A percentile compares a stretch with the other conserved stretches of the same genome.
These are phyloP conservation scores for Hydrotaea cyrtoneurina DNA, from an alignment of 2,888 invertebrate species.

Conservation along the genomic window DNA sequence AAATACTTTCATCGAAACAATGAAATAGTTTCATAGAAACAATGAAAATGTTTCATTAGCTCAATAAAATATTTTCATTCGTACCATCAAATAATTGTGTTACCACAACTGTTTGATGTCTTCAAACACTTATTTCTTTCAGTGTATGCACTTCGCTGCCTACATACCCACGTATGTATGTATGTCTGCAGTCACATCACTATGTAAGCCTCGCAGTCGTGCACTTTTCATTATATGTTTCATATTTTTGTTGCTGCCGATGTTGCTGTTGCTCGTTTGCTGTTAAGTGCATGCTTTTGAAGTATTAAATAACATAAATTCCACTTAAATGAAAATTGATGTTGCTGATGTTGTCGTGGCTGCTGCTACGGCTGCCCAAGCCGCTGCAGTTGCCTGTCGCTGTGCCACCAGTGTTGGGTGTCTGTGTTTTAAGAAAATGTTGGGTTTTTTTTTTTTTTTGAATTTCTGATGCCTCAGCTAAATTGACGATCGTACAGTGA, in stretches of 20 bases:
- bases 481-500: not conserved
- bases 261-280: slow-evolving; percentile 41
- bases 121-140: too few species aligned
- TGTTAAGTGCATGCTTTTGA: slow-evolving; percentile 63
- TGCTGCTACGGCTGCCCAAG: not conserved
- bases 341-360: not conserved
- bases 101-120: too few species aligned
- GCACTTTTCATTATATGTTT: slow-evolving; percentile 54
- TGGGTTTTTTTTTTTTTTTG: too few species aligned
- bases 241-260: slow-evolving; percentile 38
- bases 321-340: slow-evolving; percentile 60
- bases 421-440: slow-evolving; percentile 14
- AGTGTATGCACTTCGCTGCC: too few species aligned
- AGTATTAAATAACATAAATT: slow-evolving; percentile 67
- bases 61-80: too few species aligned
- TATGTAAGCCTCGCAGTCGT: too few species aligned
- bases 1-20: too few species aligned
- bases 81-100: too few species aligned
- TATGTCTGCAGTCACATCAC: too few species aligned
- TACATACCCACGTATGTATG: not conserved
- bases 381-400: not conserved
- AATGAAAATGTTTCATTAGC: too few species aligned
- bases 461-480: slow-evolving; percentile 17
- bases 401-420: slow-evolving; percentile 3
- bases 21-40: too few species aligned